Evolutionary conservation across 2,888 invertebrate species (phyloP).

Genomic region (Tholera decimalis): DNA sequence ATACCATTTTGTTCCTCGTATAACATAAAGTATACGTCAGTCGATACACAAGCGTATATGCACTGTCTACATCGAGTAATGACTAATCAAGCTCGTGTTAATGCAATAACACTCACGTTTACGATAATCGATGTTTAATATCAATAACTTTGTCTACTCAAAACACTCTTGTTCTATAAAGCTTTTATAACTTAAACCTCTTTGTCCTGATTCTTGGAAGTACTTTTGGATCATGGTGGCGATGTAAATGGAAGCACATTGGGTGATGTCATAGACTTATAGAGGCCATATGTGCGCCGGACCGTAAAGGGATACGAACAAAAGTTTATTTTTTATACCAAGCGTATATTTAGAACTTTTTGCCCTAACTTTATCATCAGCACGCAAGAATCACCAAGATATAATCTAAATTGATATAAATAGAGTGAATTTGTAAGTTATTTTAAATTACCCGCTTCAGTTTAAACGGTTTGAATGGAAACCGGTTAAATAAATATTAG

Average conservation of each 20-base stretch:
- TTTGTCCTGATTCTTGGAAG: constrained; percentile 71
- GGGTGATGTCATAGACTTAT: constrained; percentile 77
- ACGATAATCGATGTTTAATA: constrained; percentile 44
- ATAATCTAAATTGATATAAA: constrained; percentile 1
- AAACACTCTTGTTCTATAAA: constrained; percentile 30
- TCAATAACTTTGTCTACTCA: constrained; percentile 34
- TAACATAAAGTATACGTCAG: constrained; percentile 7
- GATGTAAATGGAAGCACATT: constrained; percentile 73
- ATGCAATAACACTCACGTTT: constrained; percentile 37
- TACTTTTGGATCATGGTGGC: constrained; percentile 60
- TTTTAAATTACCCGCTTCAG: background rate
- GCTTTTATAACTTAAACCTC: constrained; percentile 21
- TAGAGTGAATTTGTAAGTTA: background rate
- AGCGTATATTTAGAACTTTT: constrained; percentile 40
- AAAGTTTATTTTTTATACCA: constrained; percentile 64
- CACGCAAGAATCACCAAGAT: background rate
- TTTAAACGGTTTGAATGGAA: constrained; percentile 11
- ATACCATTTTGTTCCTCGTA: background rate
- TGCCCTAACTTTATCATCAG: constrained; percentile 39
- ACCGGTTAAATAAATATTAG: constrained; percentile 25
- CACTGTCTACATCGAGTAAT: constrained; percentile 37
- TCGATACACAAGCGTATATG: background rate
- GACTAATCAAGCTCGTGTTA: constrained; percentile 44
- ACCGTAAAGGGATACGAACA: constrained; percentile 72
- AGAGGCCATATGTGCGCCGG: constrained; percentile 76